phyloP scores from a whole-genome alignment of 2,888 invertebrate species.

The Drosophila robusta region DNA sequence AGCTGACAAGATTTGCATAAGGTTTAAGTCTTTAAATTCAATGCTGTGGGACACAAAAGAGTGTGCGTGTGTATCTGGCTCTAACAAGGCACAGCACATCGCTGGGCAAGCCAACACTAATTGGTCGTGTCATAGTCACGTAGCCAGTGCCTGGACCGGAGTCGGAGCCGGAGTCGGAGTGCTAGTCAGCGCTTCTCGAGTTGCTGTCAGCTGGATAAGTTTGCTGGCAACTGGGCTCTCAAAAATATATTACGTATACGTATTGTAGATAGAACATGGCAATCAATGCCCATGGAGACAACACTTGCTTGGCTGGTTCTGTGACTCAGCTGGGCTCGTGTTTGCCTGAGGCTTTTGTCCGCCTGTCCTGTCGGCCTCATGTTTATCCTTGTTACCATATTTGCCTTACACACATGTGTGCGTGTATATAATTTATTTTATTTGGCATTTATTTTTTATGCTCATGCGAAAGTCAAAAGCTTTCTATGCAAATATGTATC shows the following conservation, averaged over 20 bases:
- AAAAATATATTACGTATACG: conserved; percentile 52
- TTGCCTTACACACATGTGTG: conserved; percentile 29
- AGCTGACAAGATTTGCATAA: conserved; percentile 50
- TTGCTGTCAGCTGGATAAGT: conserved; percentile 30
- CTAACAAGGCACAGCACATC: conserved; percentile 26
- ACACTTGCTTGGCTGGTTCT: conserved; percentile 18
- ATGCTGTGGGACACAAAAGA: conserved; percentile 10
- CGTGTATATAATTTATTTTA: conserved; percentile 70
- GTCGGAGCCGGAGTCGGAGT: neutral
- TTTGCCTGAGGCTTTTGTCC: conserved; percentile 53
- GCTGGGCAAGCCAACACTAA: conserved; percentile 59
- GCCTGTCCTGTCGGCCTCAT: conserved; percentile 22
- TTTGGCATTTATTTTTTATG: conserved; percentile 71
- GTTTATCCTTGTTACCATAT: conserved; percentile 60
- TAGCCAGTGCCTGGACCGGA: conserved; percentile 30
- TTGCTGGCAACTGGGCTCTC: conserved; percentile 12
- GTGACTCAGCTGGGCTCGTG: conserved; percentile 32
- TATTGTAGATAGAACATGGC: conserved; percentile 42
- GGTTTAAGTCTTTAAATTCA: conserved; percentile 72
- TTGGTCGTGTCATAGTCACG: conserved; percentile 78
- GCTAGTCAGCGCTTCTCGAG: conserved; percentile 9
- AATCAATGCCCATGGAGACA: conserved; percentile 62
- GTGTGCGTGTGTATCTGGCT: neutral
- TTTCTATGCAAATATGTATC: conserved; percentile 73
- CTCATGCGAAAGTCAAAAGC: conserved; percentile 72